phyloP scores from a whole-genome alignment of 2,113 vertebrate genomes.

The Scopus umbretta region DNA sequence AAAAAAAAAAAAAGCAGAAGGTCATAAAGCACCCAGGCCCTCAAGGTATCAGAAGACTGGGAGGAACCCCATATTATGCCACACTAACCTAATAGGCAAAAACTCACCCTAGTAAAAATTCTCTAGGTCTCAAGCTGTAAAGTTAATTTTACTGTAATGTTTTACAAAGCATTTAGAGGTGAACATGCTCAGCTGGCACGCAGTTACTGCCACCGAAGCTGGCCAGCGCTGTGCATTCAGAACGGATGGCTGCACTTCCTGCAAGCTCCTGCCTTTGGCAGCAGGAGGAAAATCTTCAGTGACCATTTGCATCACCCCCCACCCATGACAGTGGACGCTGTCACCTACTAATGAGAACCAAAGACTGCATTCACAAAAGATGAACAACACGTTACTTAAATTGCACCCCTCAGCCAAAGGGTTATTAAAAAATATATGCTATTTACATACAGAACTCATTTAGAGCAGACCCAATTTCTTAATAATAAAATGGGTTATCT shows the following conservation, averaged over 20 bases:
- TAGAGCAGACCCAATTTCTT: background rate
- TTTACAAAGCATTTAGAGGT: background rate
- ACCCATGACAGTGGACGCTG: background rate
- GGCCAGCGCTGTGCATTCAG: fast-evolving
- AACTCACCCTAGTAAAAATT: background rate
- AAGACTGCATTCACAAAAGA: background rate
- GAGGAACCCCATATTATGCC: background rate
- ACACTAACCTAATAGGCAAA: background rate
- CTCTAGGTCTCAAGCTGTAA: background rate
- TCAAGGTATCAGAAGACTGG: background rate
- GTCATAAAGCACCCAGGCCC: background rate
- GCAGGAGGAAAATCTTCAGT: background rate
- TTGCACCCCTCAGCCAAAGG: background rate
- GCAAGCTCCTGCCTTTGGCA: background rate
- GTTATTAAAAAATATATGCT: background rate
- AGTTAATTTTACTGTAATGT: background rate
- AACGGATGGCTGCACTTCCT: background rate
- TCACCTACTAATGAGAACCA: background rate
- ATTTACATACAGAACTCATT: background rate
- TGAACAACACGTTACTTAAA: background rate
- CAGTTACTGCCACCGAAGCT: background rate
- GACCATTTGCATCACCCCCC: background rate
- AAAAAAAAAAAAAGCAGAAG: background rate
- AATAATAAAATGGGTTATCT: background rate
- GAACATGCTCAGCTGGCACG: background rate